These are phyloP conservation scores for Equus quagga DNA, from an alignment of 2,113 vertebrate species.

Conservation along the genomic window DNA sequence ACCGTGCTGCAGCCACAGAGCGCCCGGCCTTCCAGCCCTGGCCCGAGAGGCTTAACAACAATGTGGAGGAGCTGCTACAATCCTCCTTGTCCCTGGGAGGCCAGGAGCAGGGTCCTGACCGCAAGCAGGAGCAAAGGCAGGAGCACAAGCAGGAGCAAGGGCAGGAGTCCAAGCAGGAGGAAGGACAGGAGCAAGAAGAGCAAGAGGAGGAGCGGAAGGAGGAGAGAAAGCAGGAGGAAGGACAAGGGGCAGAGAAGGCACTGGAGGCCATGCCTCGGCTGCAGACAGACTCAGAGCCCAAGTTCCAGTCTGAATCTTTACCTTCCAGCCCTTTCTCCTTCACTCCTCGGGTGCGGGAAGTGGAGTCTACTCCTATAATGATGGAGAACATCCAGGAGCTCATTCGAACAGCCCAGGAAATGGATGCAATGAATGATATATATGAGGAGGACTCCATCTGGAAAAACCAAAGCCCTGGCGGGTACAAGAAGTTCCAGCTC, in stretches of 20 bases:
- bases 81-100: conserved; percentile 72
- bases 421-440: background rate
- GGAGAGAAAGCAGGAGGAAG: conserved; percentile 50
- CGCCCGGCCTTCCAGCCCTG: conserved; percentile 65
- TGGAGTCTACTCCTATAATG: background rate
- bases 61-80: conserved; percentile 66
- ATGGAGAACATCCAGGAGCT: conserved; percentile 74
- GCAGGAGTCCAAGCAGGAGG: background rate
- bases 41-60: conserved; percentile 57
- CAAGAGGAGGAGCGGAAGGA: conserved; percentile 37
- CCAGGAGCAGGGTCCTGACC: background rate
- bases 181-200: background rate
- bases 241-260: background rate
- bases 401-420: conserved; percentile 48
- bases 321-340: conserved; percentile 48
- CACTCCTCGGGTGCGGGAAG: conserved; percentile 69
- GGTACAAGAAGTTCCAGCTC: conserved; percentile 52
- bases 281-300: background rate
- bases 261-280: background rate
- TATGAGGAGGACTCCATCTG: background rate
- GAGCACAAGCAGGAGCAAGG: background rate
- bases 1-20: conserved; percentile 35
- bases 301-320: background rate
- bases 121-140: background rate
- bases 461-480: conserved; percentile 42